These are phyloP conservation scores for Tholera decimalis DNA, from an alignment of 2,888 invertebrate genomes.

Conservation along the genomic window DNA sequence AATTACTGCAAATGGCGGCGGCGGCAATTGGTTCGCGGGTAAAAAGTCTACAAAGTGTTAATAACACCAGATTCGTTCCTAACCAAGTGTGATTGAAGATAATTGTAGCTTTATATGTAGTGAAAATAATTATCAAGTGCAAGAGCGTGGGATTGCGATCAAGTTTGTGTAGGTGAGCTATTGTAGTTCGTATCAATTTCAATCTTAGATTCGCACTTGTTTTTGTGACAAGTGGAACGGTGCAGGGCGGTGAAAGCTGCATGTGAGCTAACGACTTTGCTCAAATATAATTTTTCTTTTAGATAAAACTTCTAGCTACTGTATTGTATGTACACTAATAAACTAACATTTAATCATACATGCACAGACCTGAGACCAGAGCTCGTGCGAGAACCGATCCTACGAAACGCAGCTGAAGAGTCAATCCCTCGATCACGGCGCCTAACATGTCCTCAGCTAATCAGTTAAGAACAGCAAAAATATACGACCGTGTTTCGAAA, in stretches of 20 bases:
- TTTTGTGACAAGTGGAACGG: conserved; percentile 26
- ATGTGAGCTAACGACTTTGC: background rate
- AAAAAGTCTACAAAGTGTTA: conserved; percentile 84
- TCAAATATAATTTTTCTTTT: no score
- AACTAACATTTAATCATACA: no score
- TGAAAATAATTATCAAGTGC: conserved; percentile 65
- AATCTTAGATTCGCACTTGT: conserved; percentile 55
- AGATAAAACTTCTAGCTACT: no score
- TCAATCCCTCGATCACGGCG: no score
- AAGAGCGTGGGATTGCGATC: conserved; percentile 67
- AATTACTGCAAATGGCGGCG: conserved; percentile 85
- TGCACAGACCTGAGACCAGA: no score
- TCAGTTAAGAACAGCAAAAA: background rate
- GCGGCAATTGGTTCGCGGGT: conserved; percentile 79
- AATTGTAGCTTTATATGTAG: conserved; percentile 75
- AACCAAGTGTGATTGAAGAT: conserved; percentile 84
- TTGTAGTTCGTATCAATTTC: conserved; percentile 61
- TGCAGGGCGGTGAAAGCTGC: conserved; percentile 38
- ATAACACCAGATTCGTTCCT: conserved; percentile 85
- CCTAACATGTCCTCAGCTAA: no score
- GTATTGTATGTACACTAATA: no score
- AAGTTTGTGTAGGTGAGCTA: conserved; percentile 32
- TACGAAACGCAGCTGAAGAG: no score
- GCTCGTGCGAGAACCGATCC: no score
- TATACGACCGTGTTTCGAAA: background rate